Evolutionary conservation across 2,113 vertebrate species (phyloP).

Genomic region (Clarias batrachus): DNA sequence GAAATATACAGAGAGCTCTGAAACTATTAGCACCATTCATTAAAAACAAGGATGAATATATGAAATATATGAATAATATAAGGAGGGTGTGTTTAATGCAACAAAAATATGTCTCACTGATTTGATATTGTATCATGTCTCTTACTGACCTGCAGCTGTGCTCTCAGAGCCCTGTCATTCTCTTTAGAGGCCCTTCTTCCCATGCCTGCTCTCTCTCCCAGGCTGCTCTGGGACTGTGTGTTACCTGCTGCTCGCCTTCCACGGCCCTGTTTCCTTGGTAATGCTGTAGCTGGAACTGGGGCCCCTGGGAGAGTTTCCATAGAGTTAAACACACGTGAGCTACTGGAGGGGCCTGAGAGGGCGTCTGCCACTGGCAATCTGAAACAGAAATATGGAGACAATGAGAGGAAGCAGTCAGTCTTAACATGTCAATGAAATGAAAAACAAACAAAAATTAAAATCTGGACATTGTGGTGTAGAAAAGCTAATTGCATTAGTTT

Average conservation of each 20-base stretch:
- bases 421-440: background rate
- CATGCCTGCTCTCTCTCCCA: slow-evolving; percentile 48
- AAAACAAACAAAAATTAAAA: background rate
- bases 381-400: background rate
- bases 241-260: background rate
- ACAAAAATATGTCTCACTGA: background rate
- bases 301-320: slow-evolving; percentile 24
- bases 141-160: slow-evolving; percentile 62
- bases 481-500: background rate
- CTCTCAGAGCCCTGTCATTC: slow-evolving; percentile 31
- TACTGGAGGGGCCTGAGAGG: slow-evolving; percentile 5
- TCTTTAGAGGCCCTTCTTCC: slow-evolving; percentile 57
- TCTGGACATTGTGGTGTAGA: background rate
- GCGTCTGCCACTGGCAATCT: slow-evolving; percentile 49
- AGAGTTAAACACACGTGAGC: slow-evolving; percentile 32
- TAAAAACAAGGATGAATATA: background rate
- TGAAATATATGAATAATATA: background rate
- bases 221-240: slow-evolving; percentile 47
- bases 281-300: background rate
- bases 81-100: background rate
- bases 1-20: background rate
- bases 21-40: background rate
- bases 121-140: background rate
- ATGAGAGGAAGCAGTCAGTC: slow-evolving; percentile 1
- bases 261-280: slow-evolving; percentile 13